Percentiles rank a stretch among this genome's conserved stretches.
Evolutionary conservation across 2,888 invertebrate genomes (phyloP).

Genomic region (Zaprionus lineosus): DNA sequence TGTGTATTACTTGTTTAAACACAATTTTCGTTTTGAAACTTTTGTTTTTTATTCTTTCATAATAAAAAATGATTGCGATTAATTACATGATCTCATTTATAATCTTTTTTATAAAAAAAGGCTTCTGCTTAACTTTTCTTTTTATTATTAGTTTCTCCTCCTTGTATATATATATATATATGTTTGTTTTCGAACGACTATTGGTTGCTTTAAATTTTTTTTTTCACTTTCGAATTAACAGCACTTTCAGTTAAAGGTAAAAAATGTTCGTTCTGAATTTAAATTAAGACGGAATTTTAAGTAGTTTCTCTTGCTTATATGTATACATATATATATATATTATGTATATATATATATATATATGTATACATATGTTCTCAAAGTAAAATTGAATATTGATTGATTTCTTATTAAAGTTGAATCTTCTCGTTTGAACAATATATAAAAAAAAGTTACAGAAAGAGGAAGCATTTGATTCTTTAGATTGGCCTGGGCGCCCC

Average conservation of each 20-base stretch:
- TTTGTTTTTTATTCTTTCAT: slow-evolving; percentile 66
- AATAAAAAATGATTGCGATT: slow-evolving; percentile 71
- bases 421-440: too few species aligned
- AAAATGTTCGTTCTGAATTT: slow-evolving; percentile 42
- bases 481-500: slow-evolving; percentile 32
- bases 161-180: too few species aligned
- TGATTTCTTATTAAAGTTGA: too few species aligned
- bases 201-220: slow-evolving; percentile 45
- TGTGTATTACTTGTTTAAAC: slow-evolving; percentile 52
- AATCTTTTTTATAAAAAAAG: slow-evolving; percentile 77
- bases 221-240: slow-evolving; percentile 27
- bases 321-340: slow-evolving; percentile 12
- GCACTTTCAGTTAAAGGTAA: slow-evolving; percentile 20
- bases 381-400: too few species aligned
- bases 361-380: too few species aligned
- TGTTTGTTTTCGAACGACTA: slow-evolving; percentile 61
- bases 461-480: slow-evolving; percentile 24
- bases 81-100: slow-evolving; percentile 57
- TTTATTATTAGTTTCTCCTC: slow-evolving; percentile 24
- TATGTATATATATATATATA: slow-evolving; percentile 11
- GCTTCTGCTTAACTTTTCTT: slow-evolving; percentile 36
- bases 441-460: slow-evolving; percentile 29
- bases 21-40: slow-evolving; percentile 55
- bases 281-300: slow-evolving; percentile 59
- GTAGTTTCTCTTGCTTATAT: slow-evolving; percentile 43